These are phyloP conservation scores for Mustelus asterias DNA, from an alignment of 2,113 vertebrate genomes.

Conservation along the genomic window DNA sequence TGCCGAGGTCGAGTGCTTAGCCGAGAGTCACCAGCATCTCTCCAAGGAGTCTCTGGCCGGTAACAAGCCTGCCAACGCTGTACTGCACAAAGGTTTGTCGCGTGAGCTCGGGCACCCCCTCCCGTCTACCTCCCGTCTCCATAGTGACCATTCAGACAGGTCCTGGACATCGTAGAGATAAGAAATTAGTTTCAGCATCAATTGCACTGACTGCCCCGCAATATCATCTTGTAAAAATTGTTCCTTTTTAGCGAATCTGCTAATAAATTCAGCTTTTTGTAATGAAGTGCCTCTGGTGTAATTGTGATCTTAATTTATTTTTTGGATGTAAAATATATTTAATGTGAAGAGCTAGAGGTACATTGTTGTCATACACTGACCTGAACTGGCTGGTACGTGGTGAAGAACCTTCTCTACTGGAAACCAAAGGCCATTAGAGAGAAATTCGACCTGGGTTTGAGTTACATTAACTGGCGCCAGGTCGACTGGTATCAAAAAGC, in stretches of 20 bases:
- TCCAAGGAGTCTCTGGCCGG: constrained; percentile 95
- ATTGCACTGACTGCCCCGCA: constrained; percentile 30
- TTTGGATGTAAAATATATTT: background rate
- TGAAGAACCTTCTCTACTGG: background rate
- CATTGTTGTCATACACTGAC: background rate
- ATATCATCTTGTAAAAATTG: constrained; percentile 28
- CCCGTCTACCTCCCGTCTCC: constrained; percentile 27
- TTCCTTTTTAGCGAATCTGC: constrained; percentile 29
- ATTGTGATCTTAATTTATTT: constrained; percentile 35
- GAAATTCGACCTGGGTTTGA: background rate
- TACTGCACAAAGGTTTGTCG: constrained; percentile 86
- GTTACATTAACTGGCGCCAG: background rate
- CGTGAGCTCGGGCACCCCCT: background rate
- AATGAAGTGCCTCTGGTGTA: constrained; percentile 35
- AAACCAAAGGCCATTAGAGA: background rate
- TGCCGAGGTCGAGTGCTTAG: constrained; percentile 92
- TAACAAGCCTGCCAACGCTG: constrained; percentile 92
- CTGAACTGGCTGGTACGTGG: background rate
- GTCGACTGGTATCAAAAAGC: background rate
- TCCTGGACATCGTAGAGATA: constrained; percentile 35
- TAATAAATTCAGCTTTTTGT: constrained; percentile 35
- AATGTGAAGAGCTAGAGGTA: background rate
- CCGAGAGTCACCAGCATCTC: constrained; percentile 95
- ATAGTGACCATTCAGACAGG: constrained; percentile 30
- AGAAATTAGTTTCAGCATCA: constrained; percentile 24